Evolutionary conservation across 1,140 invertebrate genomes (phyloP).

Genomic region (Parapsyche elsis): DNA sequence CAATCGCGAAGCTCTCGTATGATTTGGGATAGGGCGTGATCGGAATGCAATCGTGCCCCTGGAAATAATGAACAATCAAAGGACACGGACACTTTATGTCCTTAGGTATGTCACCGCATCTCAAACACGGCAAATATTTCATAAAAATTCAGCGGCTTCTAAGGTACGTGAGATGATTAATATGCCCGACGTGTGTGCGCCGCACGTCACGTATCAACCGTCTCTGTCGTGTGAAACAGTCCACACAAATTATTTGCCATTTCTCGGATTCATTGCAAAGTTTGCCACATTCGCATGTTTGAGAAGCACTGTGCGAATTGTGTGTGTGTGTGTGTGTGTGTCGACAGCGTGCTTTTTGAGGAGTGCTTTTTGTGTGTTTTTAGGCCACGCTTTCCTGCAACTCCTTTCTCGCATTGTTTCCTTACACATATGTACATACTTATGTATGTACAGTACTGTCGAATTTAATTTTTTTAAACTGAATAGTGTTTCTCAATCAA

Average conservation of each 20-base stretch:
- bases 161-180: slow-evolving; percentile 11
- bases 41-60: not conserved
- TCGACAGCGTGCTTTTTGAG: not conserved
- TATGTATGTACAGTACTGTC: no score
- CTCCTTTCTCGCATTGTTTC: not conserved
- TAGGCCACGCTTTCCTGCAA: slow-evolving; percentile 2
- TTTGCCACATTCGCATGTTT: slow-evolving; percentile 1
- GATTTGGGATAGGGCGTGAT: slow-evolving; percentile 35
- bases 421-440: no score
- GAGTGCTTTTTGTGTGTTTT: slow-evolving; percentile 12
- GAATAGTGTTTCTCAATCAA: no score
- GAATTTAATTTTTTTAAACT: no score
- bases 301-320: not conserved
- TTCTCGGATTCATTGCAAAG: slow-evolving; percentile 10
- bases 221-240: slow-evolving; percentile 41
- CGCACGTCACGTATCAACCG: slow-evolving; percentile 26
- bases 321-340: not conserved
- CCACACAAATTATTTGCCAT: slow-evolving; percentile 26
- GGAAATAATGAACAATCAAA: not conserved
- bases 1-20: not conserved
- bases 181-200: slow-evolving; percentile 7
- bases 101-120: not conserved
- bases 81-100: not conserved
- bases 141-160: slow-evolving; percentile 35
- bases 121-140: slow-evolving; percentile 25